A percentile compares a stretch with the other conserved stretches of the same genome.
phyloP scores from a whole-genome alignment of 2,113 vertebrate genomes.

The Gasterosteus aculeatus region DNA sequence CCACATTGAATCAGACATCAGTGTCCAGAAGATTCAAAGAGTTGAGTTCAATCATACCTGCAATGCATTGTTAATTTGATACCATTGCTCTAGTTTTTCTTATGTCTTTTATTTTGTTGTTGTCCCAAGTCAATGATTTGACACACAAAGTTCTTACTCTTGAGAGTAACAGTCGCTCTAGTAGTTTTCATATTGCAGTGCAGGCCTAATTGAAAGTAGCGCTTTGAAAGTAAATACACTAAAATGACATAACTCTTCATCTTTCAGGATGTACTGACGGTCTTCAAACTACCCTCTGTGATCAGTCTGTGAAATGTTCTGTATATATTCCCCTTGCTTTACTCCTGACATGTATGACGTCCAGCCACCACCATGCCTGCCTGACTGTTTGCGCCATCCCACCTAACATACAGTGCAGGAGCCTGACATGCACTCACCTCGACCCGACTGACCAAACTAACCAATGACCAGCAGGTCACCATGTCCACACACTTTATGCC shows the following conservation, averaged over 20 bases:
- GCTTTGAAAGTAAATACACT: conserved; percentile 29
- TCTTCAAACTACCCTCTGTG: conserved; percentile 28
- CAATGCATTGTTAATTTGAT: conserved; percentile 9
- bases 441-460: conserved; percentile 51
- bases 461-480: conserved; percentile 47
- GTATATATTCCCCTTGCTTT: conserved; percentile 8
- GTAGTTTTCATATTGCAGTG: background rate
- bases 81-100: background rate
- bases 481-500: conserved; percentile 64
- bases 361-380: too few species aligned
- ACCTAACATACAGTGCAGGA: conserved; percentile 49
- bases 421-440: conserved; percentile 48
- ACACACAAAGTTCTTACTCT: background rate
- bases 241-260: conserved; percentile 26
- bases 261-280: conserved; percentile 51
- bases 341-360: conserved; percentile 25
- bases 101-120: background rate
- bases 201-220: conserved; percentile 45
- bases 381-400: conserved; percentile 32
- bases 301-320: conserved; percentile 30
- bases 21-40: conserved; percentile 30
- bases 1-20: conserved; percentile 34
- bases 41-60: conserved; percentile 50
- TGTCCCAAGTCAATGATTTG: background rate
- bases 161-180: background rate